Evolutionary conservation across 1,140 invertebrate genomes (phyloP).

Genomic region (Ostrea denselamellosa): DNA sequence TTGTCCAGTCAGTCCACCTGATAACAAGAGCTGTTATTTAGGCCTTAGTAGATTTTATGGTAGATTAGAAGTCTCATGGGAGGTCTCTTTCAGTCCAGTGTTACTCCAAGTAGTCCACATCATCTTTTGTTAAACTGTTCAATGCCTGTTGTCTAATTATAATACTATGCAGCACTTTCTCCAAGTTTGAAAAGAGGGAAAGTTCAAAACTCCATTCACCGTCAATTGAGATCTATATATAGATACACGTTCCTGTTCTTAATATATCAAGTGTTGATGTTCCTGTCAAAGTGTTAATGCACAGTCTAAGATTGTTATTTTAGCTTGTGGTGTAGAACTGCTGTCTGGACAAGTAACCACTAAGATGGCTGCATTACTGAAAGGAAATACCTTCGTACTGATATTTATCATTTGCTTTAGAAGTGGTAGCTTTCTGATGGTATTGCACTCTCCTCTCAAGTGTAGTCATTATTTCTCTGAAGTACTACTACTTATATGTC

Average conservation of each 20-base stretch:
- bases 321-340: neutral
- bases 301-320: slow-evolving; percentile 13
- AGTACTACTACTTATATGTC: slow-evolving; percentile 2
- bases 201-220: neutral
- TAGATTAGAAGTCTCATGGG: neutral
- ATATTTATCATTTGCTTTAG: slow-evolving; percentile 37
- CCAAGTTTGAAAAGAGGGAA: neutral
- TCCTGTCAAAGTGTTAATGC: slow-evolving; percentile 6
- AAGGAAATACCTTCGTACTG: slow-evolving; percentile 24
- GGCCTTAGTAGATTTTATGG: neutral
- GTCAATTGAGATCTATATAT: neutral
- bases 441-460: slow-evolving; percentile 15
- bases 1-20: neutral
- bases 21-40: slow-evolving; percentile 13
- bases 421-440: slow-evolving; percentile 19
- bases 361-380: neutral
- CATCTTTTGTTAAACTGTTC: neutral
- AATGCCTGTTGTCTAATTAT: neutral
- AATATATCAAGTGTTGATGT: slow-evolving; percentile 5
- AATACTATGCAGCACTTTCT: neutral
- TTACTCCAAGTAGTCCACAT: neutral
- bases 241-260: neutral
- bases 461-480: slow-evolving; percentile 10
- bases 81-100: neutral
- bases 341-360: neutral